phyloP scores from a whole-genome alignment of 2,797 vertebrate species.

The Aulostomus chinensis region DNA sequence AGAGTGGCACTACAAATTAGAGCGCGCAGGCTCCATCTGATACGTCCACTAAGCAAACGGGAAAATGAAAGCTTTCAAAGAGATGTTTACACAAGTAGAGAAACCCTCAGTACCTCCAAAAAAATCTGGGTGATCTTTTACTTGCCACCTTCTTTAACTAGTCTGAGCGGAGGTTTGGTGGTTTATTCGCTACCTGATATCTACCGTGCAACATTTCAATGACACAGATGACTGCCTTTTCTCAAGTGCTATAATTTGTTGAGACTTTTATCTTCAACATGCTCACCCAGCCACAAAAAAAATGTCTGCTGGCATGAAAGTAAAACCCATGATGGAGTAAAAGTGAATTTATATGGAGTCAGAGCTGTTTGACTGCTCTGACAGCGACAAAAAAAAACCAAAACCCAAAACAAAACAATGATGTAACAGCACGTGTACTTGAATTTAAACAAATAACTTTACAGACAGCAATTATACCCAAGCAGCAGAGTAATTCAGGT shows the following conservation, averaged over 20 bases:
- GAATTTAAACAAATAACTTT: no score
- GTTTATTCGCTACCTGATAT: conserved; percentile 35
- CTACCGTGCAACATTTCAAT: conserved; percentile 39
- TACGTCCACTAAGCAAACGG: no score
- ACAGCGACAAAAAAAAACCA: background rate
- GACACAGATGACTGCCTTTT: conserved; percentile 42
- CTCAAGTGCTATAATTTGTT: conserved; percentile 44
- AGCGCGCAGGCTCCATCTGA: no score
- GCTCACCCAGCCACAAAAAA: conserved; percentile 42
- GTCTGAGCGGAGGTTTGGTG: conserved; percentile 17
- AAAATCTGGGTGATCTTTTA: no score
- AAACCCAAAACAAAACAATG: no score
- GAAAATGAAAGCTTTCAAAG: no score
- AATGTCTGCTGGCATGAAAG: conserved; percentile 35
- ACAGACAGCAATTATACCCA: no score
- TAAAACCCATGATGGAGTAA: conserved; percentile 31
- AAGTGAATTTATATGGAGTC: conserved; percentile 26
- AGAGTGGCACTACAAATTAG: no score
- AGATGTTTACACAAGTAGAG: no score
- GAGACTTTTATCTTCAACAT: conserved; percentile 29
- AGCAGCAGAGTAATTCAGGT: no score
- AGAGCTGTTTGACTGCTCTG: conserved; percentile 26
- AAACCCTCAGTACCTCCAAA: no score
- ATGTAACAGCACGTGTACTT: no score
- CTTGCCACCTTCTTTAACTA: conserved; percentile 23